Evolutionary conservation across 2,888 invertebrate genomes (phyloP), one percentile per base, ranked within the genome.

Genomic region (Sarcophaga carnaria): DNA sequence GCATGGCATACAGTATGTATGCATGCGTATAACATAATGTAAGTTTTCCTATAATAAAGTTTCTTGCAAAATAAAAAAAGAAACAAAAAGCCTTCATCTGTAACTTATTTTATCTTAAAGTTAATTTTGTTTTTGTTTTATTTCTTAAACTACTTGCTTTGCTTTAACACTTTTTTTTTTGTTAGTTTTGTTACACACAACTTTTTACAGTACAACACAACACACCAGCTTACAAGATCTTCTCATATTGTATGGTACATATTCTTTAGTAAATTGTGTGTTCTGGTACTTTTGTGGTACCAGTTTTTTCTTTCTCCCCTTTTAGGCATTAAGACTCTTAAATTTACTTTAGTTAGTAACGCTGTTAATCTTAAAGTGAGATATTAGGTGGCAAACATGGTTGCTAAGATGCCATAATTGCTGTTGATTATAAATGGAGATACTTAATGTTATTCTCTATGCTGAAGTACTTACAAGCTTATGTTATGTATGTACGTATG

Each of bases 371-470:
- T 88, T 71, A 81, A 88, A 89, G 82, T 88, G 85, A 88, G 89
- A 89, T 89, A 89, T 89, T 88, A 88, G 89, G 89, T 88, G 89
- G 88, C 88, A 87, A 88, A 88, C 88, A 88, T 86, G 81, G 84
- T 85, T 88, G 89, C 82, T 86, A 82, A 82, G 89, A 88, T 88
- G 85, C 85, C 88, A 87, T 88, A 89, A 89, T 89, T 89, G 87
- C 88, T 84, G 83, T 83, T 88, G 88, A 89, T 89, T 88, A 87
- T 83, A 86, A 83, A 86, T 86, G 74, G 75, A 87, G 87, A 84
- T 87, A 87, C 81, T 70, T 87, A 76, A 81, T 80, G 78, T 75
- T 80, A 74, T 75, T 77, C 76, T 64, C 27, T 71, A 49, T 62
- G 67, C 12, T 25, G 20, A 62, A 64, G 59, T 54, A 77, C 62